Evolutionary conservation across 30 jellyfish, hydroid and myxozoan genomes (phyloP).

Genomic region (Haliclystus octoradiatus): DNA sequence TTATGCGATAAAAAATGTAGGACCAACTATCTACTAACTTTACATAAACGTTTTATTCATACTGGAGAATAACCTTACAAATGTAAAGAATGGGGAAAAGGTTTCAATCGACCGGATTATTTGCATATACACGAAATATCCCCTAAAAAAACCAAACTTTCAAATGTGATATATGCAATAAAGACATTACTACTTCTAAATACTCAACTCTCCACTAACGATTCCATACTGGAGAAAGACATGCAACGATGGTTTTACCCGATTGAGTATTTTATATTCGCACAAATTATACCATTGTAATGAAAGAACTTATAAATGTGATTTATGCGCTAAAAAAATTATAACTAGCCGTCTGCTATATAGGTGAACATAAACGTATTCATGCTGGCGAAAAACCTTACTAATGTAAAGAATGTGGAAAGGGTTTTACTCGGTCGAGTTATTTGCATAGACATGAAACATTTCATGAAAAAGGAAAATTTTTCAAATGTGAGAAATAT

Average conservation of each 20-base stretch:
- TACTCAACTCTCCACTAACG: slow-evolving; percentile 1
- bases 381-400: background rate
- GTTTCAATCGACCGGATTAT: background rate
- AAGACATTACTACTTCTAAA: slow-evolving; percentile 1
- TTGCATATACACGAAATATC: background rate
- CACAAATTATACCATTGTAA: no score
- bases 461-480: background rate
- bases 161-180: slow-evolving; percentile 10
- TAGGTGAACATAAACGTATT: slow-evolving; percentile 3
- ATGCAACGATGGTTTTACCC: no score
- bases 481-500: slow-evolving; percentile 6
- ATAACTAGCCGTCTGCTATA: no score
- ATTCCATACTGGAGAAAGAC: slow-evolving; percentile 5
- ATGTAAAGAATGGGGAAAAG: slow-evolving; percentile 14
- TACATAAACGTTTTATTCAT: slow-evolving; percentile 6
- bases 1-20: slow-evolving; percentile 4
- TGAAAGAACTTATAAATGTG: no score
- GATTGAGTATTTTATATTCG: no score
- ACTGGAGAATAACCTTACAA: background rate
- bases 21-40: background rate
- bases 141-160: background rate
- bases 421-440: slow-evolving; percentile 2
- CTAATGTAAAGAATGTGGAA: slow-evolving; percentile 1
- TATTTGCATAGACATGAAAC: slow-evolving; percentile 2
- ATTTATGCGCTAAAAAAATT: no score